These are phyloP conservation scores for Orthosia gothica DNA, from an alignment of 2,888 invertebrate species.

Conservation along the genomic window DNA sequence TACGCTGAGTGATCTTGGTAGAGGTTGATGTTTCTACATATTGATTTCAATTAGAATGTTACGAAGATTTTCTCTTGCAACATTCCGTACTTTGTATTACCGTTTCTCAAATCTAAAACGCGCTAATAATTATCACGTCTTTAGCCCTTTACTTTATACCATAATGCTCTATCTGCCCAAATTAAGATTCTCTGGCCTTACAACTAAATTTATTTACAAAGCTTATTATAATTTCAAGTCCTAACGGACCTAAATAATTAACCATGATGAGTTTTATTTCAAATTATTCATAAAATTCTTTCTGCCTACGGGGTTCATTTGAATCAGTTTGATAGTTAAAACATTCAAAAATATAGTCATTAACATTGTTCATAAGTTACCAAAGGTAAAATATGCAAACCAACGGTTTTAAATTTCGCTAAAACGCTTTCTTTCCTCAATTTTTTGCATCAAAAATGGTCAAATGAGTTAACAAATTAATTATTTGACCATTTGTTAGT, in stretches of 20 bases:
- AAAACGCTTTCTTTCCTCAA: no score
- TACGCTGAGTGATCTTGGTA: background rate
- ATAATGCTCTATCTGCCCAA: conserved; percentile 25
- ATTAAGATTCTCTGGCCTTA: conserved; percentile 37
- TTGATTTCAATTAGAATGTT: background rate
- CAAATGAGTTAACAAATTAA: no score
- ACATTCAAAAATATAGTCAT: background rate
- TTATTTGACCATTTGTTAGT: no score
- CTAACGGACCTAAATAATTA: background rate
- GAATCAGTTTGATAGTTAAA: background rate
- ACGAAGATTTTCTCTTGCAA: background rate
- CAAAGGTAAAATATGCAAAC: no score
- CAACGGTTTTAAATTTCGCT: no score
- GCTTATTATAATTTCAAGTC: conserved; percentile 20
- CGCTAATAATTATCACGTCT: conserved; percentile 50
- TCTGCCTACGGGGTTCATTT: background rate
- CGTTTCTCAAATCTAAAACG: conserved; percentile 36
- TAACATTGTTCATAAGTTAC: background rate
- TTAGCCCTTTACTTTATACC: conserved; percentile 34
- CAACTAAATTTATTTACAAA: conserved; percentile 52
- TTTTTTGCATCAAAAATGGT: no score
- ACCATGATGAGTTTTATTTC: background rate
- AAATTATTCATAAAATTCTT: background rate
- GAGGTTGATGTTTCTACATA: background rate
- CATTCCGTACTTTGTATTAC: conserved; percentile 24